These are phyloP conservation scores for Pheosia gnoma DNA, from an alignment of 2,888 invertebrate species.

Conservation along the genomic window DNA sequence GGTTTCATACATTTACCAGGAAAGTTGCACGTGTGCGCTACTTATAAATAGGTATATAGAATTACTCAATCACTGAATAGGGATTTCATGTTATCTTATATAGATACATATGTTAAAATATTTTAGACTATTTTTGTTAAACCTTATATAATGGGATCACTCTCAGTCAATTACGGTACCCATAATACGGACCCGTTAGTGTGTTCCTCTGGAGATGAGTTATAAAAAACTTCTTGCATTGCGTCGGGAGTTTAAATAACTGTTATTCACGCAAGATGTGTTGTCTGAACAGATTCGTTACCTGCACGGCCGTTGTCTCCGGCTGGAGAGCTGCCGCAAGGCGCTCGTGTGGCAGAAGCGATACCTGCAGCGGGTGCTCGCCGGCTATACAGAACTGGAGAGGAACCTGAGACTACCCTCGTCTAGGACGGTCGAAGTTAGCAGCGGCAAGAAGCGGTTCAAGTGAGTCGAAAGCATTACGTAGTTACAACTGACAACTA, in stretches of 20 bases:
- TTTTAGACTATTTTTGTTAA: too few relatives aligned
- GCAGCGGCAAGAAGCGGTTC: constrained; percentile 54
- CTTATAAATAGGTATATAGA: too few relatives aligned
- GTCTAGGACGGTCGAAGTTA: constrained; percentile 34
- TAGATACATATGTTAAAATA: too few relatives aligned
- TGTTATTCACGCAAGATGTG: neutral
- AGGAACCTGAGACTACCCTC: constrained; percentile 55
- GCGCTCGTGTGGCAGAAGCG: constrained; percentile 96
- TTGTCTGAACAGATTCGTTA: constrained; percentile 64
- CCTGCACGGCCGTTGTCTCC: constrained; percentile 85
- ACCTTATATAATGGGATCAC: too few relatives aligned
- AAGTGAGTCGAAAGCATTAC: constrained; percentile 51
- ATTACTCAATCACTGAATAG: too few relatives aligned
- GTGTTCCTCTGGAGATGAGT: too few relatives aligned
- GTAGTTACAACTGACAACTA: neutral
- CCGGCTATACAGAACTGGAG: constrained; percentile 82
- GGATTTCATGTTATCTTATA: too few relatives aligned
- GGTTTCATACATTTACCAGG: too few relatives aligned
- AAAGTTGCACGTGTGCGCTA: too few relatives aligned
- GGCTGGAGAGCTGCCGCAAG: constrained; percentile 93
- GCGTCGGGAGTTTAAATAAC: too few relatives aligned
- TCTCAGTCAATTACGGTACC: too few relatives aligned
- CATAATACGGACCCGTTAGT: too few relatives aligned
- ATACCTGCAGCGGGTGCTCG: constrained; percentile 89
- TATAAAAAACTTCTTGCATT: neutral